These are phyloP conservation scores for Philypnodon macrostomus DNA, from an alignment of 2,797 vertebrate species.

Conservation along the genomic window DNA sequence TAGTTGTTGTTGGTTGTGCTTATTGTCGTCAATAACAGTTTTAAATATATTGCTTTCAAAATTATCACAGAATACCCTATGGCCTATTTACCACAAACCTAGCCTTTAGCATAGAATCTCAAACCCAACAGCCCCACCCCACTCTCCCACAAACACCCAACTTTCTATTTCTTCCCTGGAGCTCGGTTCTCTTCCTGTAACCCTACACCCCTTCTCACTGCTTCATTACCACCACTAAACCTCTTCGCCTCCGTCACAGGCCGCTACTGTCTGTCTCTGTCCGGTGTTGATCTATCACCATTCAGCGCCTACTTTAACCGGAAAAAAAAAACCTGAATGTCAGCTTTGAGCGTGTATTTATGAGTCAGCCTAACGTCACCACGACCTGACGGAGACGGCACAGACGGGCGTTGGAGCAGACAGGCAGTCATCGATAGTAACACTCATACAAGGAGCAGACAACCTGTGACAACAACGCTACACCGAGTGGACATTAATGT, in stretches of 20 bases:
- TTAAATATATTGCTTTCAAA: too few species aligned
- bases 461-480: constrained; percentile 34
- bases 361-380: constrained; percentile 58
- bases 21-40: too few species aligned
- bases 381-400: constrained; percentile 32
- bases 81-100: too few species aligned
- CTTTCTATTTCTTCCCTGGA: constrained; percentile 24
- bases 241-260: constrained; percentile 31
- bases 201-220: constrained; percentile 8
- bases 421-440: constrained; percentile 38
- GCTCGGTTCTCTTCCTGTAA: constrained; percentile 34
- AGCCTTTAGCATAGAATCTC: background rate
- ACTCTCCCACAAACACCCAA: constrained; percentile 38
- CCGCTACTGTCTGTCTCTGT: constrained; percentile 50
- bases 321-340: constrained; percentile 44
- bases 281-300: constrained; percentile 42
- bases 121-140: constrained; percentile 40
- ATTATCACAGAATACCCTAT: too few species aligned
- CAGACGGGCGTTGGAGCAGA: constrained; percentile 38
- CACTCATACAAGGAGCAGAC: constrained; percentile 28
- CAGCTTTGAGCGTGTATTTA: constrained; percentile 52
- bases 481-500: constrained; percentile 21
- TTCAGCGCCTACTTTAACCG: constrained; percentile 39
- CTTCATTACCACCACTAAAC: constrained; percentile 17
- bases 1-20: too few species aligned